Percentiles rank a stretch among this genome's conserved stretches.
Evolutionary conservation across 2,888 invertebrate species (phyloP).

Genomic region (Eupithecia subfuscata): DNA sequence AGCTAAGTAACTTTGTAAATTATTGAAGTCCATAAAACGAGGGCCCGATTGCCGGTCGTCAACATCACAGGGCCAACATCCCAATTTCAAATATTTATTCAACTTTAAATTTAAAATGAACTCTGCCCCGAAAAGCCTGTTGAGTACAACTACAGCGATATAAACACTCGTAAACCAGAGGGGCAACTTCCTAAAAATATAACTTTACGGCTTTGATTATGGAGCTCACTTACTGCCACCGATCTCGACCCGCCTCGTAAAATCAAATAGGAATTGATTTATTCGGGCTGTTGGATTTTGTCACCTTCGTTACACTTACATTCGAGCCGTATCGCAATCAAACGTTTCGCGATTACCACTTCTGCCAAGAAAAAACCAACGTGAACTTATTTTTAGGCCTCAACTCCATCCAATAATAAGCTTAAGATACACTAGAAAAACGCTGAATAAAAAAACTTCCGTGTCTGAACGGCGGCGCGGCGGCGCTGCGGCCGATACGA

Average conservation of each 20-base stretch:
- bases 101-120: slow-evolving; percentile 38
- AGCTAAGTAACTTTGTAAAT: slow-evolving; percentile 26
- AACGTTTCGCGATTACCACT: not conserved
- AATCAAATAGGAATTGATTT: slow-evolving; percentile 9
- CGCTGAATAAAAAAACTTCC: not conserved
- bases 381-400: not conserved
- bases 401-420: not conserved
- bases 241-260: slow-evolving; percentile 17
- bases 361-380: not conserved
- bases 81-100: slow-evolving; percentile 36
- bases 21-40: slow-evolving; percentile 26
- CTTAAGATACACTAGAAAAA: not conserved
- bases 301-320: slow-evolving; percentile 4
- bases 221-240: slow-evolving; percentile 16
- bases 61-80: slow-evolving; percentile 24
- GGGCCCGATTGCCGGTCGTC: slow-evolving; percentile 24
- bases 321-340: not conserved
- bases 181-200: slow-evolving; percentile 55
- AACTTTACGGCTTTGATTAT: slow-evolving; percentile 58
- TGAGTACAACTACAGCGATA: slow-evolving; percentile 49
- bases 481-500: too few species aligned
- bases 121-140: slow-evolving; percentile 47
- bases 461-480: too few species aligned
- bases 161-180: slow-evolving; percentile 52
- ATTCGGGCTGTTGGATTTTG: slow-evolving; percentile 3